phyloP scores from a whole-genome alignment of 2,797 vertebrate genomes.

The Aselliscus stoliczkanus region DNA sequence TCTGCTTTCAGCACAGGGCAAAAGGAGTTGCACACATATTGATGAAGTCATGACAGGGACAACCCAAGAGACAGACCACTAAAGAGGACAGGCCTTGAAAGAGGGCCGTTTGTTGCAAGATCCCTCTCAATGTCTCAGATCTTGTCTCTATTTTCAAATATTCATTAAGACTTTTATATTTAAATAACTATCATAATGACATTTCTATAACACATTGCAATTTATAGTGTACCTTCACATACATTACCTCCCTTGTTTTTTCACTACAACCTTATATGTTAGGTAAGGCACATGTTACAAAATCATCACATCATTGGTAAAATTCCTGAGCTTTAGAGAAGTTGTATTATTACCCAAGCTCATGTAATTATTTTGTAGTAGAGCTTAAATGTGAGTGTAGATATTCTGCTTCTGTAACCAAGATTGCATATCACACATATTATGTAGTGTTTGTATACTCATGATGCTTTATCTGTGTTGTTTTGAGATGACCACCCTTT shows the following conservation, averaged over 20 bases:
- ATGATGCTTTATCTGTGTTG: not conserved
- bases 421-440: not conserved
- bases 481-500: not conserved
- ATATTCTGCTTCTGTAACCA: not conserved
- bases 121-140: conserved; percentile 61
- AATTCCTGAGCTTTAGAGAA: not conserved
- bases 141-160: conserved; percentile 80
- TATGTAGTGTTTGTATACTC: not conserved
- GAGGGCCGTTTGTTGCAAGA: conserved; percentile 60
- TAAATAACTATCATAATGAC: conserved; percentile 22
- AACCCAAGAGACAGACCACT: conserved; percentile 77
- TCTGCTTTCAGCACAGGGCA: conserved; percentile 85
- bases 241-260: not conserved
- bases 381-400: not conserved
- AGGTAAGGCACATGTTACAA: not conserved
- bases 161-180: conserved; percentile 80
- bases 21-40: conserved; percentile 78
- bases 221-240: not conserved
- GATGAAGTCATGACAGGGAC: conserved; percentile 84
- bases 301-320: not conserved
- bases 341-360: not conserved
- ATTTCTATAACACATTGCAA: not conserved
- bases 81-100: conserved; percentile 68
- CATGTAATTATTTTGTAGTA: not conserved
- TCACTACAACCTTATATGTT: not conserved